Evolutionary conservation across 1,140 invertebrate species (phyloP), one percentile per base, ranked within the genome.

Genomic region (Zelostemma sp.): DNA sequence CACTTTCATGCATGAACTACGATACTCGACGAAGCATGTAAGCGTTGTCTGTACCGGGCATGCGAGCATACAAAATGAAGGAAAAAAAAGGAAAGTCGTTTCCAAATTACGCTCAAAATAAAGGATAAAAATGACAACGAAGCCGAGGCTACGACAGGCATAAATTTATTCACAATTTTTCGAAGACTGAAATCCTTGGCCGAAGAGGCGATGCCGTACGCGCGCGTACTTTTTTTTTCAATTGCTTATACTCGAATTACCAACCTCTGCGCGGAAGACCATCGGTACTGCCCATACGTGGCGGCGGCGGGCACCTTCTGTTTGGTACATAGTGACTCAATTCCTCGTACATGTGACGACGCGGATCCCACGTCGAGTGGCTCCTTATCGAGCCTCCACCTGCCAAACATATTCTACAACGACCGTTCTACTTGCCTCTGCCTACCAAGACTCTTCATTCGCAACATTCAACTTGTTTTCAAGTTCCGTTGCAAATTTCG

Each of bases 261-360:
- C 80, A 84, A 86, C 84, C 83, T 86, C 82, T 81, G 66, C 80
- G 83, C 54, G 81, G 57, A 28, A 84, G 74, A 63, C 75, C 83
- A 16, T 86, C 83, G 28, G 75, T 76, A 79, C 81, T 78, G 75
- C 77, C 81, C 74, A 83, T 86, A 47, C 83, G 81, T 73, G 89
- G 89, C 35, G 89, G 88, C 81, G 76, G 58, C 5, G 84, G 84
- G 64, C 86, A 86, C 74, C 85, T 84, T 75, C 85, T 85, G 68
- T 83, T 87, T 49, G 84, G 87, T 57, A 80, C 80, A 83, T 87
- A 89, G 74, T 88, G 88, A 78, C 88, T 88, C 75, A 93, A 87
- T 85, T 95, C 93, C 87, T 95, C 93, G 85, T 95, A 95, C 86
- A 95, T 92, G 79, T 94, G 92, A 33, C 93, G 86, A 43, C 93